Evolutionary conservation across 2,888 invertebrate genomes (phyloP).

Genomic region (Sipha maydis): DNA sequence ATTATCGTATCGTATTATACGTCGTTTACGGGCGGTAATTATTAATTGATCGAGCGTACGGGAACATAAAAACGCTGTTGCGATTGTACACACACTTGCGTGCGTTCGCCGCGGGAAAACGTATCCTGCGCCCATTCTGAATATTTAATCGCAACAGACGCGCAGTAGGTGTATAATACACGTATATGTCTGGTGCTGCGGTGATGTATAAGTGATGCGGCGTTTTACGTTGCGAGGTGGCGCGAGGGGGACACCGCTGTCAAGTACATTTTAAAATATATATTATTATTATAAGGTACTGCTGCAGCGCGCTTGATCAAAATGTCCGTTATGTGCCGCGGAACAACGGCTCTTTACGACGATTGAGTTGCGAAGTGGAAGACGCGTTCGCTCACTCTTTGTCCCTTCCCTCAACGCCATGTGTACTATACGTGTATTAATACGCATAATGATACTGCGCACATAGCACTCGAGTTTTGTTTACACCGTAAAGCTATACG

Average conservation of each 20-base stretch:
- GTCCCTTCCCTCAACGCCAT: not conserved
- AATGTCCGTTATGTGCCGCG: not conserved
- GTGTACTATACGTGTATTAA: no score
- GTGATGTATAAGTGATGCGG: not conserved
- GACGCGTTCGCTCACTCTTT: not conserved
- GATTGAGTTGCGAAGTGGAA: not conserved
- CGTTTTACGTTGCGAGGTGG: not conserved
- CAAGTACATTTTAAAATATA: not conserved
- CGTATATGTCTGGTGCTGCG: not conserved
- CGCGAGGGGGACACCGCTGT: not conserved
- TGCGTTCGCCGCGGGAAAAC: no score
- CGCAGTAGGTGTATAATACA: not conserved
- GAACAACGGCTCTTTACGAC: not conserved
- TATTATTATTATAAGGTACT: not conserved
- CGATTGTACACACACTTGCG: not conserved
- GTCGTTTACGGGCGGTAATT: no score
- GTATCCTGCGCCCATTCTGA: not conserved
- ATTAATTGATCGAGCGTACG: not conserved
- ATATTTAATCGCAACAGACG: not conserved
- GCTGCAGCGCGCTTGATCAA: not conserved
- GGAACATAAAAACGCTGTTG: not conserved
- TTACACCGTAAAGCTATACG: not conserved
- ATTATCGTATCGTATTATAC: no score
- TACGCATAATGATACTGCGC: not conserved
- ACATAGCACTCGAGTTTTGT: not conserved